Evolutionary conservation across 2,888 invertebrate species (phyloP).

Genomic region (Xiphydria camelus): DNA sequence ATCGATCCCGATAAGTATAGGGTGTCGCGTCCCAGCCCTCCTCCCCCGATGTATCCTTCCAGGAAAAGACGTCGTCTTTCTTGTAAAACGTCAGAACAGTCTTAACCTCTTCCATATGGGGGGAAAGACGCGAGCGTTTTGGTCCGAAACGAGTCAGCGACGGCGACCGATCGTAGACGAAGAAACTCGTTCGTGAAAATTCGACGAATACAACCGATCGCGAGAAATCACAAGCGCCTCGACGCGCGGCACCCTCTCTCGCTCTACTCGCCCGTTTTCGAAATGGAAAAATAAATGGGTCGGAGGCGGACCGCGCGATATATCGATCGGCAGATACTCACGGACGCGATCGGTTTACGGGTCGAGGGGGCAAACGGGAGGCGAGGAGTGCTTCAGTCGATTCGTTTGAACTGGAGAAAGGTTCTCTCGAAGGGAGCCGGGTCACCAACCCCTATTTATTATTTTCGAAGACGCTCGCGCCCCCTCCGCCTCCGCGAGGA

Average conservation of each 20-base stretch:
- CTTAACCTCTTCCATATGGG: slow-evolving; percentile 28
- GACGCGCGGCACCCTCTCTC: no score
- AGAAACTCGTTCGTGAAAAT: no score
- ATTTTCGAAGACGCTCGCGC: slow-evolving; percentile 34
- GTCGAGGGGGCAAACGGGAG: not conserved
- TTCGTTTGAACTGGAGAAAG: not conserved
- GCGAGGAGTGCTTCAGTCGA: slow-evolving; percentile 10
- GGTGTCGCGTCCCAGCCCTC: no score
- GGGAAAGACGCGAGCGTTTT: no score
- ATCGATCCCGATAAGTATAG: no score
- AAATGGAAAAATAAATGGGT: slow-evolving; percentile 3
- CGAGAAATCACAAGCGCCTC: no score
- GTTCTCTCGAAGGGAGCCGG: slow-evolving; percentile 13
- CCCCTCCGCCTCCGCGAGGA: slow-evolving; percentile 22
- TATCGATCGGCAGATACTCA: slow-evolving; percentile 14
- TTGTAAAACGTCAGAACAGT: slow-evolving; percentile 14
- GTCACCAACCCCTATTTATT: slow-evolving; percentile 45
- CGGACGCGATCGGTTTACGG: slow-evolving; percentile 4
- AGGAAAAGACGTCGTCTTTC: slow-evolving; percentile 19
- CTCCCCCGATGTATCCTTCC: no score
- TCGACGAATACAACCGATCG: no score
- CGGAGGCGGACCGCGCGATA: slow-evolving; percentile 8
- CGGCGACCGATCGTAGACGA: no score
- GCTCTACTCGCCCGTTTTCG: no score
- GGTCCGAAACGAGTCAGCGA: no score